phyloP scores from a whole-genome alignment of 2,888 invertebrate genomes.

The Pteria penguin region DNA sequence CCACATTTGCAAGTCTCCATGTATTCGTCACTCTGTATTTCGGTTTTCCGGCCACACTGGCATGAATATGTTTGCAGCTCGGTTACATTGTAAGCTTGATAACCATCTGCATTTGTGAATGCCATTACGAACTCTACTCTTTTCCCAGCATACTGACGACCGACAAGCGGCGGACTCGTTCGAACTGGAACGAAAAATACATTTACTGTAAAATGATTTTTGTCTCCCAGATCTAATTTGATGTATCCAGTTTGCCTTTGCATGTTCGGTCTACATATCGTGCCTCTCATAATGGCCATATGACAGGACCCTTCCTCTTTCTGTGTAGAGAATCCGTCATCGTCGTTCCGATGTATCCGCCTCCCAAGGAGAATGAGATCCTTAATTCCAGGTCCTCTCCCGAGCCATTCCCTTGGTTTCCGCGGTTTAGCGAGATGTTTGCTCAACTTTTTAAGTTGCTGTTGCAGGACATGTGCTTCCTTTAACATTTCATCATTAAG shows the following conservation, averaged over 20 bases:
- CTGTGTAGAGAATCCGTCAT: neutral
- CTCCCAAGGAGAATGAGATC: conserved; percentile 2
- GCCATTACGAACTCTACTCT: conserved; percentile 47
- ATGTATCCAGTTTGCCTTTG: conserved; percentile 40
- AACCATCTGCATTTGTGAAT: conserved; percentile 48
- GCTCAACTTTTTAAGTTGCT: conserved; percentile 45
- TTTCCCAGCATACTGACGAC: conserved; percentile 26
- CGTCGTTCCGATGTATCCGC: conserved; percentile 1
- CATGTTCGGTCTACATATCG: conserved; percentile 32
- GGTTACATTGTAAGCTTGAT: conserved; percentile 47
- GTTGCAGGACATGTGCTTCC: conserved; percentile 45
- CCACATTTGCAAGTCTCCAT: conserved; percentile 16
- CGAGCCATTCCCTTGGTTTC: conserved; percentile 60
- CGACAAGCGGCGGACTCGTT: conserved; percentile 29
- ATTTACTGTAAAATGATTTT: conserved; percentile 19
- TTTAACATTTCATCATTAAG: conserved; percentile 55
- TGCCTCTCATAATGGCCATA: conserved; percentile 24
- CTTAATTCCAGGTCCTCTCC: conserved; percentile 30
- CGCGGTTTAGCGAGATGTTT: conserved; percentile 48
- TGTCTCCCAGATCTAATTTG: conserved; percentile 41
- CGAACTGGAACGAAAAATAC: conserved; percentile 48
- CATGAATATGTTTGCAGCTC: conserved; percentile 25
- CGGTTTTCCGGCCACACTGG: neutral
- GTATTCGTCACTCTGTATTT: conserved; percentile 24
- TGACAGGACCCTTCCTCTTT: neutral